phyloP scores from a whole-genome alignment of 2,888 invertebrate species.

The Rhagophthalmus giganteus region DNA sequence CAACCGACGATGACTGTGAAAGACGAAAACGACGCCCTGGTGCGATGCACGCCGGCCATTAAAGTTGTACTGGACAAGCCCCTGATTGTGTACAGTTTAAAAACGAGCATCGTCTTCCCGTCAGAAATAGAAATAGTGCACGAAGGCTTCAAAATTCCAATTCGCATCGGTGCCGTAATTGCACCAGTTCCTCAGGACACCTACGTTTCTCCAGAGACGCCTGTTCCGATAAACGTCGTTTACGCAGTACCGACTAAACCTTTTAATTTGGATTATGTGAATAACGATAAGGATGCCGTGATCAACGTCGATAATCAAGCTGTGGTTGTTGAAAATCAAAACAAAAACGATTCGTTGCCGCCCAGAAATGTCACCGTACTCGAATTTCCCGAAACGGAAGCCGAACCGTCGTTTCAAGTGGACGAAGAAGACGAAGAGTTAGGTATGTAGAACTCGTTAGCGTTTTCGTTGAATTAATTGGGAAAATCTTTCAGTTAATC shows the following conservation, averaged over 20 bases:
- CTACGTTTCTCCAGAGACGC: conserved; percentile 47
- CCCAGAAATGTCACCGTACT: conserved; percentile 48
- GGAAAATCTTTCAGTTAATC: conserved; percentile 47
- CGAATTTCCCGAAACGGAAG: conserved; percentile 46
- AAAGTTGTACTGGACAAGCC: conserved; percentile 53
- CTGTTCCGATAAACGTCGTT: conserved; percentile 51
- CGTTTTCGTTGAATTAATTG: background rate
- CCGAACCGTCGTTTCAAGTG: conserved; percentile 45
- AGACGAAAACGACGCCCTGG: conserved; percentile 41
- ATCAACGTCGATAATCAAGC: conserved; percentile 44
- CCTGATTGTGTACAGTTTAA: conserved; percentile 50
- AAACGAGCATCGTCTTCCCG: conserved; percentile 54
- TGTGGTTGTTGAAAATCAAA: conserved; percentile 47
- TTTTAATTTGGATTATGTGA: conserved; percentile 40
- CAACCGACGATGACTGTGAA: conserved; percentile 52
- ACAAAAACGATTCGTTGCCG: conserved; percentile 28
- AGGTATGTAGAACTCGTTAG: conserved; percentile 38
- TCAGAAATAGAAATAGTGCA: conserved; percentile 51
- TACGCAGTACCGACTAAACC: conserved; percentile 55
- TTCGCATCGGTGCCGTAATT: conserved; percentile 54
- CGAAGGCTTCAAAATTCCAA: conserved; percentile 51
- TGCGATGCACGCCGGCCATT: conserved; percentile 55
- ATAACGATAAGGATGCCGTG: conserved; percentile 39
- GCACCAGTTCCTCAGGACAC: conserved; percentile 50
- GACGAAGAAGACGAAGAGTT: conserved; percentile 51